phyloP scores from a whole-genome alignment of 1,140 invertebrate genomes.

The Heliothis subflexa region DNA sequence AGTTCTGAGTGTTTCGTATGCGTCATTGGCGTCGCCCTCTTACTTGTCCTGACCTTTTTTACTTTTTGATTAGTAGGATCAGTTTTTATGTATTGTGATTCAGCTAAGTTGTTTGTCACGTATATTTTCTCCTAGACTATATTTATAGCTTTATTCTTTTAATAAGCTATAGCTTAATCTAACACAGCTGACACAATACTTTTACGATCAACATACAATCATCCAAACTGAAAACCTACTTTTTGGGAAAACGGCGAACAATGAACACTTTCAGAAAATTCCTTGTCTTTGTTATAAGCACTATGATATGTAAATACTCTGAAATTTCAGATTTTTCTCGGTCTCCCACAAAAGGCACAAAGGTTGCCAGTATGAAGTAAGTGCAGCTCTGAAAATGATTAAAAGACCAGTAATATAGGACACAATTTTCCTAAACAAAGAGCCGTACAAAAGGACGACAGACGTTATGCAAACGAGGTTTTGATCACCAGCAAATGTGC shows the following conservation, averaged over 20 bases:
- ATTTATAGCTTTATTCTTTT: background rate
- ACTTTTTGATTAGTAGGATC: background rate
- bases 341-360: conserved; percentile 20
- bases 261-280: conserved; percentile 23
- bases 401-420: background rate
- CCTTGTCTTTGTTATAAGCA: background rate
- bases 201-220: background rate
- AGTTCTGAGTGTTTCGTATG: conserved; percentile 35
- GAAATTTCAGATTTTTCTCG: background rate
- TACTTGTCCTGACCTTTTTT: conserved; percentile 2
- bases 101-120: conserved; percentile 24
- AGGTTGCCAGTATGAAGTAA: conserved; percentile 24
- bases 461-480: conserved; percentile 29
- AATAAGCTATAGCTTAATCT: background rate
- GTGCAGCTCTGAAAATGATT: conserved; percentile 15
- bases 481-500: conserved; percentile 22
- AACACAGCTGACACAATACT: background rate
- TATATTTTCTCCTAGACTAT: background rate
- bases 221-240: no score
- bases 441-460: conserved; percentile 7
- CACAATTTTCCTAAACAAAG: conserved; percentile 9
- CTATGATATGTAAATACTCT: background rate
- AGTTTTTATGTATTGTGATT: background rate
- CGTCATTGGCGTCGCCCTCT: conserved; percentile 23
- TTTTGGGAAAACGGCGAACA: background rate